phyloP scores from a whole-genome alignment of 2,113 vertebrate species.

The Amblyopsis rosae region DNA sequence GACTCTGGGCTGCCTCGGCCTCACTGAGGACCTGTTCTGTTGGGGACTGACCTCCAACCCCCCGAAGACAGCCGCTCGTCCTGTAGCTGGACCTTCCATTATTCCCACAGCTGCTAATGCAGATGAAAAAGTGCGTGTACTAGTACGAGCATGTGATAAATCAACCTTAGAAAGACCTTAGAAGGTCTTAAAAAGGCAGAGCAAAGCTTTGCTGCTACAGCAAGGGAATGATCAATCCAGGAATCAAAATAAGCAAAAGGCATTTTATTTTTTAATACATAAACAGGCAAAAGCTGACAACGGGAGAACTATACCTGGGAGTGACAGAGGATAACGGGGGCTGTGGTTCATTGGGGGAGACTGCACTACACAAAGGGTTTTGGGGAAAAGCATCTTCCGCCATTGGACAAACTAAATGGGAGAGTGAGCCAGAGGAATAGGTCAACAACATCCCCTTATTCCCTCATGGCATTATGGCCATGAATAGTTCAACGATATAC shows the following conservation, averaged over 20 bases:
- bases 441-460: constrained; percentile 66
- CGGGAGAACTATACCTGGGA: constrained; percentile 70
- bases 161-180: too few species aligned
- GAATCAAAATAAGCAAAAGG: constrained; percentile 2
- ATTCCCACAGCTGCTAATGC: constrained; percentile 38
- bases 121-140: neutral
- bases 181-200: neutral
- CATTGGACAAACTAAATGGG: constrained; percentile 64
- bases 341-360: constrained; percentile 53
- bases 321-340: constrained; percentile 58
- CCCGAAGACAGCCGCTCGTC: constrained; percentile 50
- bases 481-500: too few species aligned
- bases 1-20: constrained; percentile 13
- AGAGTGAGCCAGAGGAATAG: constrained; percentile 54
- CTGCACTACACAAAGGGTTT: constrained; percentile 59
- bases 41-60: constrained; percentile 9
- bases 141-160: too few species aligned
- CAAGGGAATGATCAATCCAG: neutral
- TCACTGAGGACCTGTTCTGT: constrained; percentile 16
- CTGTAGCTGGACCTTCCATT: constrained; percentile 38
- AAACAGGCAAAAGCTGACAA: constrained; percentile 19
- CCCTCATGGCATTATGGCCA: constrained; percentile 10
- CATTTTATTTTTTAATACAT: neutral
- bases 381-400: constrained; percentile 65
- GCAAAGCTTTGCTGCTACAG: neutral